Evolutionary conservation across 1,140 invertebrate genomes (phyloP).

Genomic region (Daktulosphaira vitifoliae): DNA sequence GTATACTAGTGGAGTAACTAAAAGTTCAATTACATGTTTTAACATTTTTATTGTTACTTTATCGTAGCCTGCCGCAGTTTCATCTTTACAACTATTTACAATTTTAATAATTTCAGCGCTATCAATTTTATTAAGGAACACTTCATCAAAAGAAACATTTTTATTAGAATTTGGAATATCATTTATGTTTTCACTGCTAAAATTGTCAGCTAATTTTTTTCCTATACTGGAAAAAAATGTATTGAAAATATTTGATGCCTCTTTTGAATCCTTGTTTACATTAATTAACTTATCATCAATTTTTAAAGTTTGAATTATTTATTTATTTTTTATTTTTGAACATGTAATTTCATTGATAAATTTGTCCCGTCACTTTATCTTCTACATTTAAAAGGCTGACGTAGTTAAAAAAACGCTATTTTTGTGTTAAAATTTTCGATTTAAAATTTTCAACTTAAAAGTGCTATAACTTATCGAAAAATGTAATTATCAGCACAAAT

Average conservation of each 20-base stretch:
- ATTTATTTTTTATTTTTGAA: neutral
- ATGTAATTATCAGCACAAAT: too few species aligned
- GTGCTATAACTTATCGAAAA: too few species aligned
- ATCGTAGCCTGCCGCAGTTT: constrained; percentile 25
- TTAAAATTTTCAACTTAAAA: too few species aligned
- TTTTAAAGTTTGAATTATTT: constrained; percentile 12
- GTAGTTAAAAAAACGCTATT: too few species aligned
- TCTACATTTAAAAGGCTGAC: too few species aligned
- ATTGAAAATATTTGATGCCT: constrained; percentile 6
- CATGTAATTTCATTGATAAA: neutral
- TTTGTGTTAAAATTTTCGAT: too few species aligned
- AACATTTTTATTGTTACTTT: constrained; percentile 22
- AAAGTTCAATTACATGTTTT: constrained; percentile 21
- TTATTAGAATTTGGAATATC: neutral
- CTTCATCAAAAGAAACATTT: neutral
- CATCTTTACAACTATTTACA: constrained; percentile 17
- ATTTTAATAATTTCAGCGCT: neutral
- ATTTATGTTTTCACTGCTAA: neutral
- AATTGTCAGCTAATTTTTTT: constrained; percentile 12
- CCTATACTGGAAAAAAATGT: constrained; percentile 9
- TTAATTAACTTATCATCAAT: neutral
- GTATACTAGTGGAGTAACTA: constrained; percentile 19
- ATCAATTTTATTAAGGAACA: neutral
- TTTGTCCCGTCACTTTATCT: too few species aligned
- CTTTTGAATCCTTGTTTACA: neutral